Base-by-base conservation (phyloP, 2,888 invertebrate species). In the Unio delphinus region DNA sequence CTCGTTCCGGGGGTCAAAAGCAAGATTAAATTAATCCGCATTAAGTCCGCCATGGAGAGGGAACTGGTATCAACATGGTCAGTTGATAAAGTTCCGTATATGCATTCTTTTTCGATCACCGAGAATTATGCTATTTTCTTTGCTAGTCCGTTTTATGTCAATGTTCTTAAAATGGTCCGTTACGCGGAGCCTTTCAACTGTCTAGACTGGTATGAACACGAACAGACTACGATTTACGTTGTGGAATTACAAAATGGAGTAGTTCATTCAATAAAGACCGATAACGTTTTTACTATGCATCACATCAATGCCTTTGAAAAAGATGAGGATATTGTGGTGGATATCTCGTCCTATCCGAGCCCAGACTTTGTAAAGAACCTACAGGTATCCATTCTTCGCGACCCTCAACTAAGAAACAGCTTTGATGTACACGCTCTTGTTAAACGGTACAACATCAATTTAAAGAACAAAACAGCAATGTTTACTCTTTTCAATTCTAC, bases 91-190 rank as follows among this genome's bases (percentile, higher is more conserved):
- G 76, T 87, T 8, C 87, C 87, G 0, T 88, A 88, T 72, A 88
- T 88, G 87, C 88, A 88, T 70, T 87, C 87, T 0, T 85, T 88
- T 69, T 85, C 84, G 1, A 80, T 83, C 4, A 86, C 88, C 1
- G 30, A 75, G 62, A 76, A 83, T 57, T 85, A 84, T 68, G 87
- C 80, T 28, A 79, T 88, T 58, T 71, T 88, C 15, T 83, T 87
- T 65, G 85, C 83, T 17, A 80, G 81, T 70, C 88, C 88, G 11
- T 80, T 87, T 66, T 86, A 80, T 68, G 79, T 88, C 17, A 85
- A 86, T 72, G 75, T 81, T 7, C 15, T 66, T 18, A 83, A 84
- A 64, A 86, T 87, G 82, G 61, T 85, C 20, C 61, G 70, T 58
- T 79, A 80, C 45, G 83, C 80, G 0, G 75, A 80, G 30, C 87